A percentile compares a stretch with the other conserved stretches of the same genome.
These are phyloP conservation scores for Camponotus floridanus DNA, from an alignment of 1,140 invertebrate genomes.

Conservation along the genomic window DNA sequence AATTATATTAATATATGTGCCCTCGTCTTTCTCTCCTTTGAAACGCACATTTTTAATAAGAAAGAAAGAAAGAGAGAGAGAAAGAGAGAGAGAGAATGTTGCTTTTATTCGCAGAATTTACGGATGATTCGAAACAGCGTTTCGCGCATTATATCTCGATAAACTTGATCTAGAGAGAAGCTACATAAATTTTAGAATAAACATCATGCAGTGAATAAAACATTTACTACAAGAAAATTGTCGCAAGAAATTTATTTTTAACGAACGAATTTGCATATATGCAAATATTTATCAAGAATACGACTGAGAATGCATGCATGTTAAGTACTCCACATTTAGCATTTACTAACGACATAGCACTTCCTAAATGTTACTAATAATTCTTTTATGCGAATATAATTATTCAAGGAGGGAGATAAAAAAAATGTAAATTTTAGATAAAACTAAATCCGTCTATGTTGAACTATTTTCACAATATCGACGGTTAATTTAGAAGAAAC, in stretches of 20 bases:
- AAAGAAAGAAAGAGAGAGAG: background rate
- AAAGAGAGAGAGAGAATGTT: conserved; percentile 7
- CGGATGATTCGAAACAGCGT: conserved; percentile 11
- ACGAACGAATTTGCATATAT: conserved; percentile 10
- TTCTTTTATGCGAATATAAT: conserved; percentile 10
- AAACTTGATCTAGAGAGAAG: background rate
- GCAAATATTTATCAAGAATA: conserved; percentile 1
- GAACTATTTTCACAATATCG: background rate
- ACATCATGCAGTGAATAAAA: background rate
- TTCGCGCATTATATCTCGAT: background rate
- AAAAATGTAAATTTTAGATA: background rate
- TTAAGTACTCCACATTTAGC: background rate
- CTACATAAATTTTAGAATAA: background rate
- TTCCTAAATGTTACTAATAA: too few species aligned
- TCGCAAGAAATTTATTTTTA: conserved; percentile 20
- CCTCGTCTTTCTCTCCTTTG: conserved; percentile 41
- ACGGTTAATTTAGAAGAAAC: background rate
- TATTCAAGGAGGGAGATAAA: background rate
- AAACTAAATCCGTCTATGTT: background rate
- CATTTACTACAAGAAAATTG: conserved; percentile 21
- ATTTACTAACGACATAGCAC: background rate
- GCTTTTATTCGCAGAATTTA: conserved; percentile 16
- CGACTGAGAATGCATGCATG: too few species aligned
- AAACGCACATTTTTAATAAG: conserved; percentile 56
- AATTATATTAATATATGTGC: conserved; percentile 8